Conservation (phyloP, 2,888 invertebrate species). For the Oegoconia quadripuncta region DNA sequence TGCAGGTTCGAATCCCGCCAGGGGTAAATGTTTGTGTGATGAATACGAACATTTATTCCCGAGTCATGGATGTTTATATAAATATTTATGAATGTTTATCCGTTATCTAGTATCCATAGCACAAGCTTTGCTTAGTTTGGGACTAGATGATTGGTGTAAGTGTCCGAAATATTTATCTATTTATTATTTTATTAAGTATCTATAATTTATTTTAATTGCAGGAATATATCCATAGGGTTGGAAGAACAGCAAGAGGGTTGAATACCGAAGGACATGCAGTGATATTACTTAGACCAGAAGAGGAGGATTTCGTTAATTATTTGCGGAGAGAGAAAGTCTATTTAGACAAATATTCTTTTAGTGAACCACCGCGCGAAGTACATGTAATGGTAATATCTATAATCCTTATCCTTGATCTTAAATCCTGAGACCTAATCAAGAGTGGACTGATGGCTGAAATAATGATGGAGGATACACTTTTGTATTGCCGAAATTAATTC, state of each 20-base stretch:
- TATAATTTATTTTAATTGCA: slow-evolving; percentile 49
- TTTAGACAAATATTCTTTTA: slow-evolving; percentile 87
- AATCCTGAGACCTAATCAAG: too few species aligned
- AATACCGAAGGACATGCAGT: slow-evolving; percentile 95
- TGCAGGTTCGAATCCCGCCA: too few species aligned
- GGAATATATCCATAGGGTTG: slow-evolving; percentile 99
- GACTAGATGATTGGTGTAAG: neutral
- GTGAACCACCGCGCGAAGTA: slow-evolving; percentile 44
- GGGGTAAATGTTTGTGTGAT: too few species aligned
- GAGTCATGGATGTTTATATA: too few species aligned
- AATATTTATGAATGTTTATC: too few species aligned
- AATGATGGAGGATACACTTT: too few species aligned
- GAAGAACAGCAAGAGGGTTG: slow-evolving; percentile 96
- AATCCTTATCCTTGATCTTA: too few species aligned
- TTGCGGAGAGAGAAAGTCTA: slow-evolving; percentile 94
- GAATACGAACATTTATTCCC: too few species aligned
- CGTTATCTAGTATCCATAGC: too few species aligned
- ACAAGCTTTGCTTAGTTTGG: too few species aligned
- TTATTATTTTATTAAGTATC: neutral
- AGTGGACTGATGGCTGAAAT: too few species aligned
- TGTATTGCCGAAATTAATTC: too few species aligned
- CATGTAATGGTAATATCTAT: slow-evolving; percentile 53
- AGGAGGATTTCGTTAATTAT: slow-evolving; percentile 93
- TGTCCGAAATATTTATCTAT: neutral
- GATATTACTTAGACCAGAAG: slow-evolving; percentile 95